phyloP scores from a whole-genome alignment of 2,888 invertebrate genomes.

The Mythimna loreyi region DNA sequence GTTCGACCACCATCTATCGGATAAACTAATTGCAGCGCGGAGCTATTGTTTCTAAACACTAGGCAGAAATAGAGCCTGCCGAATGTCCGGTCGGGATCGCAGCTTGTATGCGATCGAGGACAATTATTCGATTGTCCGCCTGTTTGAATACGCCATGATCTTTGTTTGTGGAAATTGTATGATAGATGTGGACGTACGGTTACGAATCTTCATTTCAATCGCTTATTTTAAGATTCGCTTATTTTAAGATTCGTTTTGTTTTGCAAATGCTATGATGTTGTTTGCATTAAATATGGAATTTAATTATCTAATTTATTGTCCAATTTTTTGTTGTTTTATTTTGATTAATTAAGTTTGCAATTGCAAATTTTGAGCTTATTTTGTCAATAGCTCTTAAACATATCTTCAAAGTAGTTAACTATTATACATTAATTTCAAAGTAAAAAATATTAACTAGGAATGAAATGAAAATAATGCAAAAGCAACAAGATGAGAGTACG shows the following conservation, averaged over 20 bases:
- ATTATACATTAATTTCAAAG: too few species aligned
- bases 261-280: neutral
- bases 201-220: conserved; percentile 7
- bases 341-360: neutral
- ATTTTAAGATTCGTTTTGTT: neutral
- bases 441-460: too few species aligned
- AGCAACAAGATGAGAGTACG: too few species aligned
- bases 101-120: conserved; percentile 76
- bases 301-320: too few species aligned
- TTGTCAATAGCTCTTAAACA: neutral
- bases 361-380: neutral
- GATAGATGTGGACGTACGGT: conserved; percentile 31
- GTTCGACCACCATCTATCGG: conserved; percentile 89
- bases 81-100: conserved; percentile 69
- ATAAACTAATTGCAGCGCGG: conserved; percentile 89
- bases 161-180: conserved; percentile 65
- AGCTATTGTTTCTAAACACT: conserved; percentile 90
- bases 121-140: conserved; percentile 81
- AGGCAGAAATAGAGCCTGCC: conserved; percentile 82
- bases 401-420: too few species aligned
- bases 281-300: neutral
- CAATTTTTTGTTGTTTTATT: too few species aligned
- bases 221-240: neutral
- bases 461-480: too few species aligned
- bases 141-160: conserved; percentile 72